phyloP scores from a whole-genome alignment of 2,797 vertebrate species.

The Notamacropus eugenii region DNA sequence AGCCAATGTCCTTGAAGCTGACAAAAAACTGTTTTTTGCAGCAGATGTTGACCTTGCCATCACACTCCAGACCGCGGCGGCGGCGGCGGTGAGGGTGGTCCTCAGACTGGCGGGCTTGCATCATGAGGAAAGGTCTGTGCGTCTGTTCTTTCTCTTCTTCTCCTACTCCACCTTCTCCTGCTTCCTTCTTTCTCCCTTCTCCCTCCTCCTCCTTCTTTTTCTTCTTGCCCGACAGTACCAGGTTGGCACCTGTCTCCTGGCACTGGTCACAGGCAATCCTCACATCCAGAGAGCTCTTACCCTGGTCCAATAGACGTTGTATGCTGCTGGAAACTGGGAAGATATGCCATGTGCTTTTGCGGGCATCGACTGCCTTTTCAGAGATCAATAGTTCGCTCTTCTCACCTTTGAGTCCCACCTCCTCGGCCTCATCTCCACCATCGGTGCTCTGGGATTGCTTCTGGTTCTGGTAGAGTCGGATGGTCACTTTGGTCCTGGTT shows the following conservation, averaged over 20 bases:
- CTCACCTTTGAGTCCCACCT: constrained; percentile 76
- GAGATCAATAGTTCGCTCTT: constrained; percentile 89
- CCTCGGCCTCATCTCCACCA: constrained; percentile 83
- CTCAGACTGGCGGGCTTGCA: constrained; percentile 91
- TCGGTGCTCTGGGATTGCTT: constrained; percentile 80
- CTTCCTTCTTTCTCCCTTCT: constrained; percentile 86
- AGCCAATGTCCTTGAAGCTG: constrained; percentile 96
- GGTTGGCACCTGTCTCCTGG: constrained; percentile 90
- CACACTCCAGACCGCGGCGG: constrained; percentile 95
- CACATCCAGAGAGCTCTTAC: constrained; percentile 88
- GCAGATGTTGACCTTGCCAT: constrained; percentile 96
- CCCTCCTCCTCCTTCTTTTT: constrained; percentile 88
- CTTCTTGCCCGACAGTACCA: constrained; percentile 89
- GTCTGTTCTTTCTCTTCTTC: constrained; percentile 93
- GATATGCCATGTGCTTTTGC: constrained; percentile 97
- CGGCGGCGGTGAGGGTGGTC: constrained; percentile 88
- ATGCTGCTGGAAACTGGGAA: constrained; percentile 92
- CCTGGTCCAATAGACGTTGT: constrained; percentile 90
- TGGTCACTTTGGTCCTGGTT: constrained; percentile 93
- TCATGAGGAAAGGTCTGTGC: constrained; percentile 97
- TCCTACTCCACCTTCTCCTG: constrained; percentile 71
- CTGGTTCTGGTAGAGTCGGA: constrained; percentile 91
- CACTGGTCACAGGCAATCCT: constrained; percentile 93
- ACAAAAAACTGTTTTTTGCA: constrained; percentile 98
- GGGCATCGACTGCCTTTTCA: constrained; percentile 94